A percentile compares a stretch with the other conserved stretches of the same genome.
phyloP scores from a whole-genome alignment of 2,888 invertebrate species.

The Alsophila aescularia region DNA sequence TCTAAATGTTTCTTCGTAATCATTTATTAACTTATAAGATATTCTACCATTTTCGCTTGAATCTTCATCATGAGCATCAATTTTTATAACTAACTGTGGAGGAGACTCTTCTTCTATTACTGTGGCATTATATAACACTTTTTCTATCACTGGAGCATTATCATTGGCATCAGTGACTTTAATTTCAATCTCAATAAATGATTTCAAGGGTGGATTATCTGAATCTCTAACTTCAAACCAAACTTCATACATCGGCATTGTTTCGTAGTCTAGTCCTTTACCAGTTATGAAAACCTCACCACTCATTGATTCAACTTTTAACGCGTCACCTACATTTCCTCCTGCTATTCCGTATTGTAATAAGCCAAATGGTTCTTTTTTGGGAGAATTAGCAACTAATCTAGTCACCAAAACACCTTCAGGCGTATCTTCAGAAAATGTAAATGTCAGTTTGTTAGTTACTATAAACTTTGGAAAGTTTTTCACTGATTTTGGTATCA shows the following conservation, averaged over 20 bases:
- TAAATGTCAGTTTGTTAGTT: slow-evolving; percentile 88
- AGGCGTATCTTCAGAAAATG: slow-evolving; percentile 91
- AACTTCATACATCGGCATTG: slow-evolving; percentile 92
- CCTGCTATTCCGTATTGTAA: slow-evolving; percentile 94
- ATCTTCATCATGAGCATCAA: slow-evolving; percentile 93
- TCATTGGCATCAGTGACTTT: slow-evolving; percentile 97
- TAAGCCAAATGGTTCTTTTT: slow-evolving; percentile 88
- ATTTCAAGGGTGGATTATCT: slow-evolving; percentile 91
- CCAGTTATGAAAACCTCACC: slow-evolving; percentile 92
- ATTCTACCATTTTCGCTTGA: slow-evolving; percentile 94
- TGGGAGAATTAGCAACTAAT: slow-evolving; percentile 91
- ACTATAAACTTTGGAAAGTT: slow-evolving; percentile 92
- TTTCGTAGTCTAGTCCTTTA: slow-evolving; percentile 93
- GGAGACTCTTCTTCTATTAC: slow-evolving; percentile 94
- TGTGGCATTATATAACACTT: slow-evolving; percentile 91
- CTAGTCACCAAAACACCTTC: slow-evolving; percentile 91
- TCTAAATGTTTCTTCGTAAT: slow-evolving; percentile 92
- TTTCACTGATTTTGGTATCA: slow-evolving; percentile 90
- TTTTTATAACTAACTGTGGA: slow-evolving; percentile 89
- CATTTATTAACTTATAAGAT: slow-evolving; percentile 89
- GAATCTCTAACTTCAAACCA: slow-evolving; percentile 96
- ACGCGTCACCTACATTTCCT: slow-evolving; percentile 96
- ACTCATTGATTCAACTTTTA: slow-evolving; percentile 90
- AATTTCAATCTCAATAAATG: slow-evolving; percentile 92
- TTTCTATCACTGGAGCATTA: slow-evolving; percentile 93